A percentile compares a stretch with the other conserved stretches of the same genome.
Conservation (phyloP, 1,140 invertebrate species). For the Helicorthomorpha holstii region DNA sequence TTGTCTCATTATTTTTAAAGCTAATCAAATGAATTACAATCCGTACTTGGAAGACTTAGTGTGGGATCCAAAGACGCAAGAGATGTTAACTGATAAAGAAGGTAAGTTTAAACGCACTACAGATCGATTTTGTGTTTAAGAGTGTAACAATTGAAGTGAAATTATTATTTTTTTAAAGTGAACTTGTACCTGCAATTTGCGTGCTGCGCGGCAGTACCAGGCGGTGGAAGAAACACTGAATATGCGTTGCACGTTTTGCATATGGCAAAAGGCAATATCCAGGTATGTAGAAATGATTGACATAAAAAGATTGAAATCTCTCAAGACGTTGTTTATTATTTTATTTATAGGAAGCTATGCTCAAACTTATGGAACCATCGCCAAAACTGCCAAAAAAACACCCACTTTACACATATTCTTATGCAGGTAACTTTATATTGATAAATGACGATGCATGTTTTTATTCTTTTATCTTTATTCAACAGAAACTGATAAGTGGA, state of each 20-base stretch:
- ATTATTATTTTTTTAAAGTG: conserved; percentile 16
- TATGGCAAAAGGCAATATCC: conserved; percentile 67
- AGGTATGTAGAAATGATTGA: conserved; percentile 35
- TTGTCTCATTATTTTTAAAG: too few relatives aligned
- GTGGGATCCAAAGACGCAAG: conserved; percentile 66
- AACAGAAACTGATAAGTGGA: conserved; percentile 59
- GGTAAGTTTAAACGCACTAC: conserved; percentile 38
- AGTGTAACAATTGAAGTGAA: neutral
- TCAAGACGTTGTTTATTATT: conserved; percentile 13
- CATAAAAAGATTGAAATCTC: neutral
- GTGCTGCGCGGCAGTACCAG: conserved; percentile 73
- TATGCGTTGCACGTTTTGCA: conserved; percentile 80
- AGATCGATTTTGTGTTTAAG: neutral
- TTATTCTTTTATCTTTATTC: conserved; percentile 7
- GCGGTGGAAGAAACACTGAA: conserved; percentile 71
- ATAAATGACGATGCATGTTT: conserved; percentile 12
- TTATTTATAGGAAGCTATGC: conserved; percentile 47
- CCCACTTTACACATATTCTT: conserved; percentile 49
- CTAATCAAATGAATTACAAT: neutral
- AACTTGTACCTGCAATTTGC: conserved; percentile 59
- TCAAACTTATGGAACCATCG: conserved; percentile 58
- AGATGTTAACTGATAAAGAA: conserved; percentile 50
- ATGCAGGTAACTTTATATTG: conserved; percentile 28
- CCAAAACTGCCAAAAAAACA: conserved; percentile 54
- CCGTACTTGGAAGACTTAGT: conserved; percentile 46